A percentile compares a stretch with the other conserved stretches of the same genome.
Conservation (phyloP, 2,888 invertebrate species). For the Cosmia pyralina region DNA sequence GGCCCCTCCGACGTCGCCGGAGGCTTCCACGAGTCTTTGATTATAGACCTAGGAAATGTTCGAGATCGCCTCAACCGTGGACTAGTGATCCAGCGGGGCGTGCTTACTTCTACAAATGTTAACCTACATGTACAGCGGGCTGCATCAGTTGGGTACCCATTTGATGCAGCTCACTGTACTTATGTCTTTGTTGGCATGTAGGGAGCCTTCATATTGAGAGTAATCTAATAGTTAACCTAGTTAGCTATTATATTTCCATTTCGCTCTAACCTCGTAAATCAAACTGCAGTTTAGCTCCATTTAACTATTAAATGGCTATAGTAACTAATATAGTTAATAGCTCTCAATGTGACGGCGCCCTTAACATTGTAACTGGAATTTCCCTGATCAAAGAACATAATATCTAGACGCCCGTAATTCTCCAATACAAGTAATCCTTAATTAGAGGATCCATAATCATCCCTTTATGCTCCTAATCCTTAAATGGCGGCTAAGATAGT, state of each 20-base stretch:
- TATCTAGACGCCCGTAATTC: not conserved
- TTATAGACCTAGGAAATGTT: conserved; percentile 49
- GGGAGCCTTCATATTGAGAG: not conserved
- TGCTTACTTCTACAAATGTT: not conserved
- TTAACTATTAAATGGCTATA: not conserved
- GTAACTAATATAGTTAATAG: not conserved
- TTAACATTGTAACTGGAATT: not conserved
- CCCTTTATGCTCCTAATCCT: conserved; percentile 17
- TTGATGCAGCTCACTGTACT: no score
- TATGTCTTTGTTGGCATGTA: not conserved
- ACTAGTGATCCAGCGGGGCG: not conserved
- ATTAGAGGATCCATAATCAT: conserved; percentile 30
- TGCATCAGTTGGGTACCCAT: no score
- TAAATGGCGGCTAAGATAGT: conserved; percentile 17
- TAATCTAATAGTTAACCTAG: not conserved
- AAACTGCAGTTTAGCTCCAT: not conserved
- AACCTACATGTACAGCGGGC: not conserved
- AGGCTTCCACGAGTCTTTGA: conserved; percentile 47
- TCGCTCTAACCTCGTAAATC: not conserved
- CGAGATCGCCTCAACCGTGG: conserved; percentile 1
- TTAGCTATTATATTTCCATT: not conserved
- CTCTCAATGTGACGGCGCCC: not conserved
- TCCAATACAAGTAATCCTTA: not conserved
- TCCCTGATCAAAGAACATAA: conserved; percentile 6
- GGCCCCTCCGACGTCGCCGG: conserved; percentile 28